These are phyloP conservation scores for Pseudomyrmex flavicornis DNA, from an alignment of 1,140 invertebrate species.

Conservation along the genomic window DNA sequence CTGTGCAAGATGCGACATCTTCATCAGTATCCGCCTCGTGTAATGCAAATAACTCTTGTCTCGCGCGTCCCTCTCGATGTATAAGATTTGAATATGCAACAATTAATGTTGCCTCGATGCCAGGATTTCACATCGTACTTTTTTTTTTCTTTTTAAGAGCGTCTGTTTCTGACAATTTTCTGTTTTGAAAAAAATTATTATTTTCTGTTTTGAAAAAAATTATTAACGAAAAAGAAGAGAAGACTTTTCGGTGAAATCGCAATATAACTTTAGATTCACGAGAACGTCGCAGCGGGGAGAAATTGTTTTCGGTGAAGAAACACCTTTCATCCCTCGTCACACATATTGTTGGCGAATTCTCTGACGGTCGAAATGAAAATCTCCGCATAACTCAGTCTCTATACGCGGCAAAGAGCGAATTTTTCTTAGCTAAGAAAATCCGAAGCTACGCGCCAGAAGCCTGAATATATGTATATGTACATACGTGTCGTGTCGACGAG, in stretches of 20 bases:
- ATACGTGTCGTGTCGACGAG: slow-evolving; percentile 37
- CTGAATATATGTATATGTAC: slow-evolving; percentile 59
- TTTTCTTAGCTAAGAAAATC: slow-evolving; percentile 57
- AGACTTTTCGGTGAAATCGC: too few species aligned
- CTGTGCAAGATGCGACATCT: slow-evolving; percentile 20
- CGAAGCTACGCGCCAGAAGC: not conserved
- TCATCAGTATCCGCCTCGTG: slow-evolving; percentile 23
- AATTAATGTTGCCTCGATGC: too few species aligned
- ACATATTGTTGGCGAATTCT: not conserved
- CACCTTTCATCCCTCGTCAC: not conserved
- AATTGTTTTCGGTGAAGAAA: not conserved
- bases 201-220: too few species aligned
- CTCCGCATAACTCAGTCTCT: slow-evolving; percentile 57
- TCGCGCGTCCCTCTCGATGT: not conserved
- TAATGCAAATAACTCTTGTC: slow-evolving; percentile 27
- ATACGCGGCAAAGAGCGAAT: slow-evolving; percentile 5
- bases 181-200: too few species aligned
- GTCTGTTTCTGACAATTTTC: too few species aligned
- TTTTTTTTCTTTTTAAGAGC: too few species aligned
- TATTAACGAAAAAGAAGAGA: too few species aligned
- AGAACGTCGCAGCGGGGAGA: not conserved
- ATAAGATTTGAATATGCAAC: too few species aligned
- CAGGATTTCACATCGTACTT: too few species aligned
- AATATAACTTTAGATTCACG: too few species aligned
- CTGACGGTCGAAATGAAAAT: slow-evolving; percentile 19